These are phyloP conservation scores for Heliothis subflexa DNA, from an alignment of 1,140 invertebrate genomes.

Conservation along the genomic window DNA sequence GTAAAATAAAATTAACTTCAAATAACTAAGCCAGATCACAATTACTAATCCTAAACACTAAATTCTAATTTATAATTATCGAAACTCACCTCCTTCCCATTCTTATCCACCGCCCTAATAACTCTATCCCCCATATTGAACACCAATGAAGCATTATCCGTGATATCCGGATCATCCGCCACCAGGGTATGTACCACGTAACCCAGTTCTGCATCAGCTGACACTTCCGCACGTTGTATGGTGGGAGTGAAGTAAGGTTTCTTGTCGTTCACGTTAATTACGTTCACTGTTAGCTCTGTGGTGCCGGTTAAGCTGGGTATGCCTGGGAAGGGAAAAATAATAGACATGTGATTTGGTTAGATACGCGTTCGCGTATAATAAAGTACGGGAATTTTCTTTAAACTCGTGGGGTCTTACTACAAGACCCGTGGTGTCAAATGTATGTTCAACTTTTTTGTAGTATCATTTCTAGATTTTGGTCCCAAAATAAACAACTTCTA, in stretches of 20 bases:
- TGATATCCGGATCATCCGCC: constrained; percentile 94
- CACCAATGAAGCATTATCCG: constrained; percentile 89
- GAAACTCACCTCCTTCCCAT: constrained; percentile 90
- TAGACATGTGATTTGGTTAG: too few relatives aligned
- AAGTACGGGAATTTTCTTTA: too few relatives aligned
- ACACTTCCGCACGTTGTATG: constrained; percentile 92
- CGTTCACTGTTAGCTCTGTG: constrained; percentile 91
- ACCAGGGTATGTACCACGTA: constrained; percentile 91
- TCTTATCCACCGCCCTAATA: constrained; percentile 91
- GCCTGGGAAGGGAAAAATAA: constrained; percentile 78
- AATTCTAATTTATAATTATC: background rate
- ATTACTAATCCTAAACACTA: too few relatives aligned
- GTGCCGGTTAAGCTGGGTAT: constrained; percentile 93
- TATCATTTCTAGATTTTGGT: too few relatives aligned
- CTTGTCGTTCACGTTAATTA: constrained; percentile 96
- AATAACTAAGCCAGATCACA: background rate
- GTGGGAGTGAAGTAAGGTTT: constrained; percentile 94
- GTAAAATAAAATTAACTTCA: too few relatives aligned
- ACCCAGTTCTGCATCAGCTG: constrained; percentile 92
- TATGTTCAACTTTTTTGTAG: too few relatives aligned
- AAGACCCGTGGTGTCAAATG: too few relatives aligned
- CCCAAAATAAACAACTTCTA: too few relatives aligned
- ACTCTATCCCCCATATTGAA: constrained; percentile 90
- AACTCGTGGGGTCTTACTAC: too few relatives aligned
- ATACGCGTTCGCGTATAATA: too few relatives aligned